Evolutionary conservation across 2,888 invertebrate species (phyloP).

Genomic region (Metacarcinus magister): DNA sequence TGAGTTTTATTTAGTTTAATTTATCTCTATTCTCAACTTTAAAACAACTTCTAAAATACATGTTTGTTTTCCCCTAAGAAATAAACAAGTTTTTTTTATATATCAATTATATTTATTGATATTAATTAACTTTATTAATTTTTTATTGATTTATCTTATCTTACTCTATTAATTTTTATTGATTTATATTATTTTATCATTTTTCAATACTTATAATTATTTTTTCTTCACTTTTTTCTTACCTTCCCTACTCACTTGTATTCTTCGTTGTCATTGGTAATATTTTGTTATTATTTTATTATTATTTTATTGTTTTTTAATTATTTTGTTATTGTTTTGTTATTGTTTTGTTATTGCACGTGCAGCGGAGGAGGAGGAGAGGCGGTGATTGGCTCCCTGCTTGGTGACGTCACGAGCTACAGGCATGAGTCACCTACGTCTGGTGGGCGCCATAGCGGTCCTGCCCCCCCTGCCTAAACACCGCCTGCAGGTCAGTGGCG

Average conservation of each 20-base stretch:
- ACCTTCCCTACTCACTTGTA: neutral
- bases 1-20: neutral
- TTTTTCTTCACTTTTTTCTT: neutral
- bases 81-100: neutral
- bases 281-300: neutral
- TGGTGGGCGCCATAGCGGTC: slow-evolving; percentile 76
- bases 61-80: no score
- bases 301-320: neutral
- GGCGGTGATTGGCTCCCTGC: slow-evolving; percentile 61
- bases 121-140: neutral
- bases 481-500: slow-evolving; percentile 74
- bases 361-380: neutral
- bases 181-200: neutral
- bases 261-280: neutral
- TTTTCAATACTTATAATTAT: neutral
- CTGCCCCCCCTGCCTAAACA: slow-evolving; percentile 72
- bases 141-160: neutral
- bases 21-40: neutral
- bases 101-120: neutral
- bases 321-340: neutral
- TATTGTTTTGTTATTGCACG: slow-evolving; percentile 53
- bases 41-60: neutral
- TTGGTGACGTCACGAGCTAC: slow-evolving; percentile 62
- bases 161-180: neutral
- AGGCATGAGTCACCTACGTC: slow-evolving; percentile 76